Evolutionary conservation across 2,113 vertebrate species (phyloP).

Genomic region (Speoplatyrhinus poulsoni): DNA sequence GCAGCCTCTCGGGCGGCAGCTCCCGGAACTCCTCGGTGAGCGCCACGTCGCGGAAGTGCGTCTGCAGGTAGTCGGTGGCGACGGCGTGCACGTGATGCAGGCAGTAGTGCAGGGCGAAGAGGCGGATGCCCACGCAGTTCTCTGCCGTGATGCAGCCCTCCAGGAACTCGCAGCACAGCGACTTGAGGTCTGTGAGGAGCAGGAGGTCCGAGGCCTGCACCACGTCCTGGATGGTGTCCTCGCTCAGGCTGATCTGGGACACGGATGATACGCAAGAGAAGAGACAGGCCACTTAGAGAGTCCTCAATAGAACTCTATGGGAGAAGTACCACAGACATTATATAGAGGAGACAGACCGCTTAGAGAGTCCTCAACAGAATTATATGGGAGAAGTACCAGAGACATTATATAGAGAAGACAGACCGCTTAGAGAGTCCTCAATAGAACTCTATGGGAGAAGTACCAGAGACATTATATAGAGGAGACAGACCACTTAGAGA

Average conservation of each 20-base stretch:
- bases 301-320: no score
- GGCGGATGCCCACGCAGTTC: slow-evolving; percentile 96
- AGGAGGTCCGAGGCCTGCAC: slow-evolving; percentile 96
- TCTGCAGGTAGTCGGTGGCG: slow-evolving; percentile 96
- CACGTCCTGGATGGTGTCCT: slow-evolving; percentile 97
- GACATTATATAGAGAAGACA: no score
- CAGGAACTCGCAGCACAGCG: slow-evolving; percentile 94
- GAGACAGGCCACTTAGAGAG: no score
- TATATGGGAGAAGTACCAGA: no score
- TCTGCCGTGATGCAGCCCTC: slow-evolving; percentile 95
- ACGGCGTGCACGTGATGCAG: slow-evolving; percentile 91
- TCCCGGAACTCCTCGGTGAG: slow-evolving; percentile 93
- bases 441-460: no score
- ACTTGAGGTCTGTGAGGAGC: slow-evolving; percentile 94
- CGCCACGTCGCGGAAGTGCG: slow-evolving; percentile 93
- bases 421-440: no score
- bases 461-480: no score
- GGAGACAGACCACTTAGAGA: no score
- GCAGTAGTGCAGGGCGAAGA: slow-evolving; percentile 96
- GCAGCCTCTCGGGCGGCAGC: slow-evolving; percentile 84
- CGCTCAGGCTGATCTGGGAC: slow-evolving; percentile 87
- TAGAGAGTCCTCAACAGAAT: no score
- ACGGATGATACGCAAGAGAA: background rate
- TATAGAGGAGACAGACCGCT: no score
- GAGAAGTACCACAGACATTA: no score